Evolutionary conservation across 2,888 invertebrate genomes (phyloP).

Genomic region (Tinea pellionella): DNA sequence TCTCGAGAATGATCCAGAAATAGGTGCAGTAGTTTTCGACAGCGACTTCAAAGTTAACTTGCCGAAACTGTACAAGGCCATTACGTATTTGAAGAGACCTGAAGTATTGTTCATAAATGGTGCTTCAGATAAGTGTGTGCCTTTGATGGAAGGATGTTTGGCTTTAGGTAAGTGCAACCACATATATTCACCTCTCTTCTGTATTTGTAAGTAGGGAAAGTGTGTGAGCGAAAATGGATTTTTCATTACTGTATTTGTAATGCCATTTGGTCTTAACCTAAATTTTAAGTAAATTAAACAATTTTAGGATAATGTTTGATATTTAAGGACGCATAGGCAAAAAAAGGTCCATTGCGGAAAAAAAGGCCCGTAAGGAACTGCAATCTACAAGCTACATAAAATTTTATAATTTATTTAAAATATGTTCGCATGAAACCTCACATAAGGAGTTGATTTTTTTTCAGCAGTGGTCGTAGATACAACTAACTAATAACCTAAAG

Average conservation of each 20-base stretch:
- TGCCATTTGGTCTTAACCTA: too few relatives aligned
- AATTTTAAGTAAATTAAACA: too few relatives aligned
- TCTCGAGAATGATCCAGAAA: constrained; percentile 43
- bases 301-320: too few relatives aligned
- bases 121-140: constrained; percentile 50
- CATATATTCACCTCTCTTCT: not conserved
- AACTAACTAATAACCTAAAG: not conserved
- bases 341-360: too few relatives aligned
- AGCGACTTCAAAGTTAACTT: constrained; percentile 60
- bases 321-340: not conserved
- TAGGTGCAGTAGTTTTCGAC: constrained; percentile 71
- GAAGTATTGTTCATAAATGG: constrained; percentile 65
- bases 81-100: constrained; percentile 50
- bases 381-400: too few relatives aligned
- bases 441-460: too few relatives aligned
- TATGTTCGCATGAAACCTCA: too few relatives aligned
- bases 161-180: constrained; percentile 40
- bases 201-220: constrained; percentile 3
- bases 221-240: too few relatives aligned
- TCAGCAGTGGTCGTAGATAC: too few relatives aligned
- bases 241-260: too few relatives aligned
- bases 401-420: too few relatives aligned
- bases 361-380: too few relatives aligned
- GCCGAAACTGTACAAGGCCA: constrained; percentile 57
- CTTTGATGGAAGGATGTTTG: constrained; percentile 32